Evolutionary conservation across 92 coral and sea anemone species (phyloP).

Genomic region (Epizoanthus rinbou): DNA sequence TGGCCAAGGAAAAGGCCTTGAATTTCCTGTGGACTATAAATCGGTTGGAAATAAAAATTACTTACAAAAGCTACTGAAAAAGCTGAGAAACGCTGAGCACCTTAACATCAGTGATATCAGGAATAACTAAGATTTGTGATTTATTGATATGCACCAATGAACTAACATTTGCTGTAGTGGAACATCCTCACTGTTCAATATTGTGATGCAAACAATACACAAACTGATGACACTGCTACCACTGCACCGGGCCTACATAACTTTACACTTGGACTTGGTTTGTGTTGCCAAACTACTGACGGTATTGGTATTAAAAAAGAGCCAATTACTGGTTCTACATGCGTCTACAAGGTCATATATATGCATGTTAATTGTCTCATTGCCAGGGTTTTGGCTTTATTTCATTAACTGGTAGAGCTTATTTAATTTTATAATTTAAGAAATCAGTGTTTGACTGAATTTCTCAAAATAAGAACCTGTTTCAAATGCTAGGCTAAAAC

Average conservation of each 20-base stretch:
- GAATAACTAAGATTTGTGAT: slow-evolving; percentile 12
- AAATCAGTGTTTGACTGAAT: too few species aligned
- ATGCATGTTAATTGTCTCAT: slow-evolving; percentile 25
- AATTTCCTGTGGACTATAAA: slow-evolving; percentile 56
- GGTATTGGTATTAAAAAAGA: not conserved
- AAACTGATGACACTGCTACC: slow-evolving; percentile 31
- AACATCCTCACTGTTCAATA: slow-evolving; percentile 7
- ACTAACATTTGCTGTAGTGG: not conserved
- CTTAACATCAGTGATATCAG: slow-evolving; percentile 1
- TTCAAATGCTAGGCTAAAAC: too few species aligned
- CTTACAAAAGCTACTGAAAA: slow-evolving; percentile 34
- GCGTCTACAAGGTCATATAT: slow-evolving; percentile 27
- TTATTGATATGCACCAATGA: not conserved
- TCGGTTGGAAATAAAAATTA: slow-evolving; percentile 43
- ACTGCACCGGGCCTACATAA: slow-evolving; percentile 15
- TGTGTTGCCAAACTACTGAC: slow-evolving; percentile 26
- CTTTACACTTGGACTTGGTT: slow-evolving; percentile 20
- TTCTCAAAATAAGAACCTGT: too few species aligned
- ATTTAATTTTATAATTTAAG: not conserved
- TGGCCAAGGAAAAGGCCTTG: slow-evolving; percentile 57
- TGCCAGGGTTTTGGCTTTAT: slow-evolving; percentile 17
- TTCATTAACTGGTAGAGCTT: slow-evolving; percentile 10
- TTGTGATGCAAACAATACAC: slow-evolving; percentile 19
- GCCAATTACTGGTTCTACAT: not conserved
- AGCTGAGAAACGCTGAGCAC: slow-evolving; percentile 23